Evolutionary conservation across 2,113 vertebrate species (phyloP).

Genomic region (Spheniscus mendiculus): DNA sequence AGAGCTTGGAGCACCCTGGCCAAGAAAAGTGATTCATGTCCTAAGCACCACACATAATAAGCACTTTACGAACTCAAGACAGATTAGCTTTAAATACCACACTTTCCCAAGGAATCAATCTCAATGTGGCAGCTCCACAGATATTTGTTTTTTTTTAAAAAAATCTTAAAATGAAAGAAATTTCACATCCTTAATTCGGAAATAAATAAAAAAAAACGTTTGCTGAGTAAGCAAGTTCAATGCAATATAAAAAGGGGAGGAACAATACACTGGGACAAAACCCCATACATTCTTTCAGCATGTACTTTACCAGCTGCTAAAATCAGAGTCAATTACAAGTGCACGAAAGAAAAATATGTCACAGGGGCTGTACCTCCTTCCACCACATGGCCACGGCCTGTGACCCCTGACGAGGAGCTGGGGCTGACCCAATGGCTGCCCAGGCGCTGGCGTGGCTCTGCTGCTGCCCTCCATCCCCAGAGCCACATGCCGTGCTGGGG

Average conservation of each 20-base stretch:
- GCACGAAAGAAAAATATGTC: not conserved
- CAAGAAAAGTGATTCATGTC: conserved; percentile 33
- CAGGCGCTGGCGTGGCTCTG: not conserved
- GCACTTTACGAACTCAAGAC: conserved; percentile 30
- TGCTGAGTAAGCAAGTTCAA: not conserved
- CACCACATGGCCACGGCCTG: rapidly evolving
- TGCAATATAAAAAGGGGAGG: not conserved
- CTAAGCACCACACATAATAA: conserved; percentile 34
- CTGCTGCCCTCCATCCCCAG: not conserved
- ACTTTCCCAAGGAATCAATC: not conserved
- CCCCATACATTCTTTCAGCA: not conserved
- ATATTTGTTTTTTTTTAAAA: not conserved
- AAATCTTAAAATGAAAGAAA: not conserved
- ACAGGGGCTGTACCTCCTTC: not conserved
- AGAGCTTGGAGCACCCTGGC: conserved; percentile 17
- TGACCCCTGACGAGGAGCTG: rapidly evolving
- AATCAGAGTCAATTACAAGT: not conserved
- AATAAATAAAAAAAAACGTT: not conserved
- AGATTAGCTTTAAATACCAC: conserved; percentile 46
- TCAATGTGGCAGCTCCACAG: not conserved
- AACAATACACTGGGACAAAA: not conserved
- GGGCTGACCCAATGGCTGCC: rapidly evolving
- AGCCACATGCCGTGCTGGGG: rapidly evolving
- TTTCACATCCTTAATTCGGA: not conserved
- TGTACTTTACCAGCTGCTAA: not conserved